Evolutionary conservation across 2,797 vertebrate species (phyloP).

Genomic region (Propithecus perrieri): DNA sequence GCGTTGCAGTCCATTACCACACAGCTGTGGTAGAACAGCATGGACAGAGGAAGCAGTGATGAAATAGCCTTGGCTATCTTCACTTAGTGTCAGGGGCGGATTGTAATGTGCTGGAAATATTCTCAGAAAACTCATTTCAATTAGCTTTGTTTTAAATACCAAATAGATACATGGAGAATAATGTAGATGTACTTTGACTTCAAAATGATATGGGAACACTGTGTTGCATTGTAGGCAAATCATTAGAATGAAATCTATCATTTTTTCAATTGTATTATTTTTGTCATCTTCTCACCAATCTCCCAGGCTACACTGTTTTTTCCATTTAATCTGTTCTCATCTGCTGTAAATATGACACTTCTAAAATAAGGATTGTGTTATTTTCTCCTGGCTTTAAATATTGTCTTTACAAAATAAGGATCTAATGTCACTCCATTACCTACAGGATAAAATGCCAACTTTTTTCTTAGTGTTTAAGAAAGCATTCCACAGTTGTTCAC

Average conservation of each 20-base stretch:
- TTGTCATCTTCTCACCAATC: neutral
- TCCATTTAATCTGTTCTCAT: neutral
- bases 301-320: neutral
- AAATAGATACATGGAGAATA: neutral
- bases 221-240: neutral
- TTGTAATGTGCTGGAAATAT: neutral
- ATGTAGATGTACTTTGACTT: neutral
- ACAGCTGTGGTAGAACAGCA: neutral
- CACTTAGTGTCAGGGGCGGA: neutral
- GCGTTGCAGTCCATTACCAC: fast-evolving
- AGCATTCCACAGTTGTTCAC: neutral
- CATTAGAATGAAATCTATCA: neutral
- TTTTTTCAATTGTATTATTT: neutral
- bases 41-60: neutral
- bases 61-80: neutral
- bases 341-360: neutral
- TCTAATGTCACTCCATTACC: neutral
- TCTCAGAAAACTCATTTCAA: neutral
- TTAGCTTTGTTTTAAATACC: neutral
- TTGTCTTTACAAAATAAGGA: neutral
- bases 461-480: neutral
- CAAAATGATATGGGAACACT: too few relatives aligned
- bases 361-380: neutral
- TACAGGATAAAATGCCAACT: neutral
- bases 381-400: neutral